Conservation (phyloP, 2,113 vertebrate species). For the Antechinus stuartii region DNA sequence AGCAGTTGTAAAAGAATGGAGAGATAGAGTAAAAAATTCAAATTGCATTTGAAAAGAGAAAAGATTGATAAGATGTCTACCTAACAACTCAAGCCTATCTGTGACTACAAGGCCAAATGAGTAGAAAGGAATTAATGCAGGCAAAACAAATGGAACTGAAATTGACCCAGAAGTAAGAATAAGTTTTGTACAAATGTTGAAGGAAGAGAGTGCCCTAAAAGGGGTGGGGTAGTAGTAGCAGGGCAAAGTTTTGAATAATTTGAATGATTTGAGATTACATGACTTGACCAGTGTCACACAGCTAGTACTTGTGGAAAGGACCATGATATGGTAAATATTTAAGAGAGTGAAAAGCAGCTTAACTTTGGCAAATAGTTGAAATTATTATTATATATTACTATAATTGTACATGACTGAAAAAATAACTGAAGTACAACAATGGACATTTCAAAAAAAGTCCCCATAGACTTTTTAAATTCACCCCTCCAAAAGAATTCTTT, state of each 20-base stretch:
- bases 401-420: not conserved
- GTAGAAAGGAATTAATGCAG: not conserved
- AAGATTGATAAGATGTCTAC: not conserved
- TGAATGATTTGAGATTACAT: too few species aligned
- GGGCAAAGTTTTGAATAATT: not conserved
- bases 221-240: not conserved
- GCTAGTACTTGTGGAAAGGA: not conserved
- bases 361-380: not conserved
- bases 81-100: not conserved
- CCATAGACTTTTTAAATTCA: not conserved
- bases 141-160: not conserved
- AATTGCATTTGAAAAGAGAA: not conserved
- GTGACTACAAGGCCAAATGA: not conserved
- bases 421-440: not conserved
- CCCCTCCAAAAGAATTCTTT: not conserved
- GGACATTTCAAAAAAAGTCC: not conserved
- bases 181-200: not conserved
- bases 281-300: too few species aligned
- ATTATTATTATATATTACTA: not conserved
- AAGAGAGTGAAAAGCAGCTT: not conserved
- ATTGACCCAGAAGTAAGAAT: not conserved
- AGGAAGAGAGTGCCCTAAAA: not conserved
- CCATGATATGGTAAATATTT: not conserved
- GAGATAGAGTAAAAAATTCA: not conserved
- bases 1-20: not conserved